These are phyloP conservation scores for Mamestra brassicae DNA, from an alignment of 2,888 invertebrate genomes.

Conservation along the genomic window DNA sequence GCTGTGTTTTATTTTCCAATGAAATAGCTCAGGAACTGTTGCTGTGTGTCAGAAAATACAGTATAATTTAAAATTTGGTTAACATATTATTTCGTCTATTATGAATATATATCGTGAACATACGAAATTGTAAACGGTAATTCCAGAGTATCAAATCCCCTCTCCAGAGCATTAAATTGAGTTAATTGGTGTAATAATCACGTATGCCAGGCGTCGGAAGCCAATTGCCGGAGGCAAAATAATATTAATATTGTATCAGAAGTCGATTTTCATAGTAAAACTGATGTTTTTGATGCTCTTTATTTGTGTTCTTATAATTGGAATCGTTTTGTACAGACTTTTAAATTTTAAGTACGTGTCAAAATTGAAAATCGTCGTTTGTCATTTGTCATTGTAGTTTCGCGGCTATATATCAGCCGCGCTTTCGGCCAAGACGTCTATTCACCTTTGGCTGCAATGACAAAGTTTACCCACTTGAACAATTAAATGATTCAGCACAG, in stretches of 20 bases:
- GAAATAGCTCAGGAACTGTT: not conserved
- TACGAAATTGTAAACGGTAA: not conserved
- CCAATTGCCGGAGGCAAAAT: slow-evolving; percentile 25
- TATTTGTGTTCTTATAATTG: not conserved
- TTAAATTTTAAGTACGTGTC: not conserved
- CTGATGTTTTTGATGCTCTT: not conserved
- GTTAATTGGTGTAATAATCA: slow-evolving; percentile 40
- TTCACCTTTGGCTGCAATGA: too few relatives aligned
- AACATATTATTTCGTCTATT: too few relatives aligned
- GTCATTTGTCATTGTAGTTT: not conserved
- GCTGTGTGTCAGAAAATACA: not conserved
- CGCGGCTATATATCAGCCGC: not conserved
- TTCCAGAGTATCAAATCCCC: slow-evolving; percentile 15
- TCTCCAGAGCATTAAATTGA: slow-evolving; percentile 19
- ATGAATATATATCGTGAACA: too few relatives aligned
- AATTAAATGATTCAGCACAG: not conserved
- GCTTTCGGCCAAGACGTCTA: too few relatives aligned
- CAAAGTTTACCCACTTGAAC: too few relatives aligned
- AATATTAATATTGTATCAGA: slow-evolving; percentile 26
- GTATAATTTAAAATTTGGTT: not conserved
- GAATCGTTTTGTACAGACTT: not conserved
- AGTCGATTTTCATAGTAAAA: slow-evolving; percentile 15
- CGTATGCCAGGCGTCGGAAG: slow-evolving; percentile 7
- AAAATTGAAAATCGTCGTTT: not conserved
- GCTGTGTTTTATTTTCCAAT: not conserved